Conservation (phyloP, 2,888 invertebrate species). For the Mamestra brassicae region DNA sequence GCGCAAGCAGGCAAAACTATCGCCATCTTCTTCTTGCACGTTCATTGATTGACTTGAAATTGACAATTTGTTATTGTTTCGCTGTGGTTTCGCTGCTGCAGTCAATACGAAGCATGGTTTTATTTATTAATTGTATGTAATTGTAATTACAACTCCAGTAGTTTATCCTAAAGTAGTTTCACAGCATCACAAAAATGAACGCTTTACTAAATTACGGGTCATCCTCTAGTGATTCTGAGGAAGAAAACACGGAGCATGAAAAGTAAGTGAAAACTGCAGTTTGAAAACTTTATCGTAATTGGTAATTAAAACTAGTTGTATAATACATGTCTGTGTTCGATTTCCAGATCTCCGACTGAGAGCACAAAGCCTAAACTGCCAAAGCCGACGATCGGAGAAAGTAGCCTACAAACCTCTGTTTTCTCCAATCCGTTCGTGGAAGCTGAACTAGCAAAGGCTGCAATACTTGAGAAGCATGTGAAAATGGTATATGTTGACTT, state of each 20-base stretch:
- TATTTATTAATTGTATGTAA: constrained; percentile 23
- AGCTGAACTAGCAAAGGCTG: constrained; percentile 96
- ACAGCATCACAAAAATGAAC: constrained; percentile 85
- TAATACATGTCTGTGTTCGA: not conserved
- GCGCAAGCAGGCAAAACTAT: constrained; percentile 26
- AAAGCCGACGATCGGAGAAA: constrained; percentile 92
- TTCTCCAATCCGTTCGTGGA: constrained; percentile 97
- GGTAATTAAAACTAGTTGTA: not conserved
- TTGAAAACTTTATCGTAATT: constrained; percentile 6
- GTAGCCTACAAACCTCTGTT: constrained; percentile 93
- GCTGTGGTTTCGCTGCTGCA: not conserved
- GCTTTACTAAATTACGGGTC: constrained; percentile 93
- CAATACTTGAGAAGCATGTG: constrained; percentile 97
- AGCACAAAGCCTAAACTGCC: constrained; percentile 89
- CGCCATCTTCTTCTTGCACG: constrained; percentile 40
- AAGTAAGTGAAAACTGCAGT: constrained; percentile 74
- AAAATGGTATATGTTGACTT: constrained; percentile 95
- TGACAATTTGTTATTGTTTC: constrained; percentile 55
- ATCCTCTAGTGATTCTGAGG: constrained; percentile 87
- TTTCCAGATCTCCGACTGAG: constrained; percentile 70
- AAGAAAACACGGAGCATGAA: constrained; percentile 81
- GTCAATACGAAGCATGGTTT: constrained; percentile 45
- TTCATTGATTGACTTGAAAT: constrained; percentile 58
- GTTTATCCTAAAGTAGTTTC: constrained; percentile 5
- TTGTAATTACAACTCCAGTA: constrained; percentile 23